Base-by-base conservation (phyloP, 1,140 invertebrate genomes). In the Pemphigus obesinymphae region DNA sequence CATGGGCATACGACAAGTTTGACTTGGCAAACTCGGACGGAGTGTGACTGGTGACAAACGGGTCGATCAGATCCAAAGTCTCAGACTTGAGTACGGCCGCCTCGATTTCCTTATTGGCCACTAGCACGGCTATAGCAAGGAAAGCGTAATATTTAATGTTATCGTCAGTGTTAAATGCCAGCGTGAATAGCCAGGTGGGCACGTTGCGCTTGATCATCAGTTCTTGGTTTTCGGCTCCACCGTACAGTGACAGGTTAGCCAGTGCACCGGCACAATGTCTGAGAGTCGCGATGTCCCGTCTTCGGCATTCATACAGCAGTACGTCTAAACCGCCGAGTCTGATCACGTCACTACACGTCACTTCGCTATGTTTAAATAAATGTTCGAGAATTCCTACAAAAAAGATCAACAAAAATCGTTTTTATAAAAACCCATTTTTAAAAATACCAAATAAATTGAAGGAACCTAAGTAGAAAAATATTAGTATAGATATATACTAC, bases 71-170 rank as follows among this genome's bases (percentile, higher is more conserved):
- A 85, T 96, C 93, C 76, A 99, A 87, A 0, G 97, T 99, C 6
- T 96, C 97, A 0, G 97, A 98, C 86, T 97, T 95, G 5, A 97
- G 87, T 1, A 99, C 97, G 17, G 95, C 95, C 0, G 96, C 95
- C 89, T 99, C 97, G 82, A 99, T 96, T 90, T 99, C 97, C 86
- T 98, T 98, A 86, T 99, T 99, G 6, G 97, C 97, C 10, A 98
- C 96, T 50, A 99, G 89, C 53, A 97, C 95, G 15, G 96, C 95
- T 82, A 99, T 98, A 0, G 98, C 97, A 83, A 99, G 88, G 86
- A 97, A 99, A 0, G 98, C 98, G 86, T 99, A 99, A 88, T 99
- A 99, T 86, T 97, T 97, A 83, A 95, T 97, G 83, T 97, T 96
- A 84, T 99, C 97, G 85, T 99, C 98, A 83, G 92, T 92, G 86